Evolutionary conservation across 1,140 invertebrate genomes (phyloP), one percentile per base, ranked within the genome.

Genomic region (Pectinophora gossypiella): DNA sequence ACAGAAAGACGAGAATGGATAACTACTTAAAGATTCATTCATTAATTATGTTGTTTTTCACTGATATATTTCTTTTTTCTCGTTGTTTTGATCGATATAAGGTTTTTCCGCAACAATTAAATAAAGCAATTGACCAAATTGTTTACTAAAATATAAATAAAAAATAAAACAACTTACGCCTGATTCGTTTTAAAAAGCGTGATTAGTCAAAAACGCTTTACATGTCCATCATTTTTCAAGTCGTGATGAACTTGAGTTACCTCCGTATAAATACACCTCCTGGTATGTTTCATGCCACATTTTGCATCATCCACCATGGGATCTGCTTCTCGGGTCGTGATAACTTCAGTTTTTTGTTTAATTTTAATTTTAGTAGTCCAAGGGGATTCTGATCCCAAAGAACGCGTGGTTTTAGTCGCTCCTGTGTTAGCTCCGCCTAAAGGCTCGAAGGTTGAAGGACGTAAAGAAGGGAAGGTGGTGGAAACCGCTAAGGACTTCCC

Each of bases 401-500:
- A 64, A 40, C 23, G 55, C 50, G 60, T 81, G 3, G 59, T 74
- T 15, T 44, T 80, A n/a, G 59, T 78, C 10, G 51, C 69, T 1
- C 78, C 82, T 1, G 70, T 85, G 5, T 42, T 82, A 21, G 74
- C 76, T 7, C 62, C 79, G 19, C 59, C 61, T 19, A 72, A 61
- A n/a, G 59, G 48, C 48, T 49, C 68, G 2, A 15, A 19, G 42
- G 36, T 27, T 27, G 12, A 27, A n/a, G n/a, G n/a, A n/a, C 27
- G 27, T 40, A 10, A 40, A 15, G 63, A 61, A 59, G 71, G 69
- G 0, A 56, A 62, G 40, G 49, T 52, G 4, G 60, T 54, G n/a
- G 78, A 83, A 61, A 83, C 72, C 2, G 82, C 82, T 10, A 85
- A 82, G 54, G 78, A 82, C 54, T 85, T 81, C 54, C 78, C 82